These are phyloP conservation scores for Paratrypauchen microcephalus DNA, from an alignment of 2,797 vertebrate species.

Conservation along the genomic window DNA sequence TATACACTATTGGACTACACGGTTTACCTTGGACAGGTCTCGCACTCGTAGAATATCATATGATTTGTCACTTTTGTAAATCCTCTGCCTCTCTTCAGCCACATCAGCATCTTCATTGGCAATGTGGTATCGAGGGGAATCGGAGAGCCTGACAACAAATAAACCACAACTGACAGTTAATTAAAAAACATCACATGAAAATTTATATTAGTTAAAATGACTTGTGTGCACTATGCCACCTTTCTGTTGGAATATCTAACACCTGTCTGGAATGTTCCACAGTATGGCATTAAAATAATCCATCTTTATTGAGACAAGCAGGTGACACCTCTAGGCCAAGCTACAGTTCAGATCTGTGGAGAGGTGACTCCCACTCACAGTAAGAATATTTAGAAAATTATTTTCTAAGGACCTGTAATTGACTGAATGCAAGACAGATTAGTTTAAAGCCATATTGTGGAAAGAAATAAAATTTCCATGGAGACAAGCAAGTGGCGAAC, in stretches of 20 bases:
- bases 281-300: not conserved
- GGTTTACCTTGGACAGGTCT: conserved; percentile 87
- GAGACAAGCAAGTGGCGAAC: not conserved
- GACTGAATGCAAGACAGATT: too few species aligned
- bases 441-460: too few species aligned
- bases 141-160: conserved; percentile 71
- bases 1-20: not conserved
- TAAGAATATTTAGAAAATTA: too few species aligned
- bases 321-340: not conserved
- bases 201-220: not conserved
- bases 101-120: conserved; percentile 87
- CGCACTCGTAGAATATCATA: conserved; percentile 83
- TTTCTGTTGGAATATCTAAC: not conserved
- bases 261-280: not conserved
- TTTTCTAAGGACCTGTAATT: too few species aligned
- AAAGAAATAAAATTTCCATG: not conserved
- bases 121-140: conserved; percentile 65
- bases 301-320: not conserved
- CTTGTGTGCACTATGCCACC: not conserved
- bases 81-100: conserved; percentile 85
- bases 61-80: conserved; percentile 77
- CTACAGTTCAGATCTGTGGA: not conserved
- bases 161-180: not conserved
- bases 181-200: not conserved
- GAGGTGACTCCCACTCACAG: too few species aligned